A percentile compares a stretch with the other conserved stretches of the same genome.
Evolutionary conservation across 2,113 vertebrate genomes (phyloP).

Genomic region (Chloroceryle aenea): DNA sequence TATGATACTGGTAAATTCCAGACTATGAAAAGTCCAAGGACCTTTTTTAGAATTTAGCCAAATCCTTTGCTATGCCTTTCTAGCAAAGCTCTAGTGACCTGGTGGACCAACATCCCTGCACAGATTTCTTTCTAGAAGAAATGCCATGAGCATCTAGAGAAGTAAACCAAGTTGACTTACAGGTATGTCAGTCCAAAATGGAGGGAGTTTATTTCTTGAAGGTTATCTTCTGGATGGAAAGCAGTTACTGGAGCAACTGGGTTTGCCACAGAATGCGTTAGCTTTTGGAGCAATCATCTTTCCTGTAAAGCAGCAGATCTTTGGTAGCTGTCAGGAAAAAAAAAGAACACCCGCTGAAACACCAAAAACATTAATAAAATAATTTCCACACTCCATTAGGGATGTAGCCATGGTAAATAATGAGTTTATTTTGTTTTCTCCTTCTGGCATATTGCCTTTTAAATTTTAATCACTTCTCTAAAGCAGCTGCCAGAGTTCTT

Average conservation of each 20-base stretch:
- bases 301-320: neutral
- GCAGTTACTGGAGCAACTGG: constrained; percentile 30
- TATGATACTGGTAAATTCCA: neutral
- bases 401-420: constrained; percentile 62
- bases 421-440: constrained; percentile 64
- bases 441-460: constrained; percentile 53
- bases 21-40: neutral
- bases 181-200: neutral
- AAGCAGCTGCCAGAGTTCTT: constrained; percentile 38
- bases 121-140: neutral
- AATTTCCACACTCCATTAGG: constrained; percentile 54
- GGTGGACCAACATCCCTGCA: neutral
- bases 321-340: neutral
- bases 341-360: neutral
- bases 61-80: neutral
- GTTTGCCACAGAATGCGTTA: neutral
- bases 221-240: neutral
- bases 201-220: neutral
- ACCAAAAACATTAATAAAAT: constrained; percentile 54
- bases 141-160: neutral
- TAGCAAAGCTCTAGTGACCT: neutral
- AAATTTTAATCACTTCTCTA: constrained; percentile 64
- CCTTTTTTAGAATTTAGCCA: neutral
- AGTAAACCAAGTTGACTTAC: neutral
- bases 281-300: neutral